Percentiles rank a stretch among this genome's conserved stretches.
Evolutionary conservation across 2,888 invertebrate genomes (phyloP).

Genomic region (Escarpia spicata): DNA sequence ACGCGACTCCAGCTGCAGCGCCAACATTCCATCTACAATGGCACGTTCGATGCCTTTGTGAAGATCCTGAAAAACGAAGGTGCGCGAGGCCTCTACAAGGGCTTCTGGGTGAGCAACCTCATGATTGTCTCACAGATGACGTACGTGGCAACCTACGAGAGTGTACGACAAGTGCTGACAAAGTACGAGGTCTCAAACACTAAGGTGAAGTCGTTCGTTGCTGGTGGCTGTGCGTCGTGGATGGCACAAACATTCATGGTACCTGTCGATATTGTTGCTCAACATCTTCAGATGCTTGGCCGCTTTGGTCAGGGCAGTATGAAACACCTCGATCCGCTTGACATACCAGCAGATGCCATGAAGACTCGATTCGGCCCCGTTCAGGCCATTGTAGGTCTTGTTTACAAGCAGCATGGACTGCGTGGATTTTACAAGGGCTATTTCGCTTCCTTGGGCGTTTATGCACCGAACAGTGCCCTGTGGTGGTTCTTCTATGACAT

Average conservation of each 20-base stretch:
- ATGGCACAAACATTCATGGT: slow-evolving; percentile 95
- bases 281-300: slow-evolving; percentile 95
- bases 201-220: slow-evolving; percentile 75
- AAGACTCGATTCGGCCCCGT: slow-evolving; percentile 21
- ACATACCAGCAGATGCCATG: slow-evolving; percentile 19
- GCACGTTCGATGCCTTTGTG: slow-evolving; percentile 85
- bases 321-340: slow-evolving; percentile 23
- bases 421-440: slow-evolving; percentile 94
- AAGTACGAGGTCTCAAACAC: slow-evolving; percentile 68
- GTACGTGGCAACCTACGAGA: slow-evolving; percentile 94
- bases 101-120: slow-evolving; percentile 93
- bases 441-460: slow-evolving; percentile 88
- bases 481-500: slow-evolving; percentile 97
- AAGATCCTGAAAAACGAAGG: slow-evolving; percentile 90
- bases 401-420: slow-evolving; percentile 74
- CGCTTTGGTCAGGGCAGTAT: slow-evolving; percentile 31
- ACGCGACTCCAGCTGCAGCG: slow-evolving; percentile 82
- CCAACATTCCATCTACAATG: slow-evolving; percentile 74
- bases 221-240: slow-evolving; percentile 89
- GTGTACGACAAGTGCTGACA: slow-evolving; percentile 82
- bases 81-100: slow-evolving; percentile 85
- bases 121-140: slow-evolving; percentile 69
- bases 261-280: slow-evolving; percentile 95
- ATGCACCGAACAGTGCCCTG: slow-evolving; percentile 95
- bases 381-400: not conserved